Evolutionary conservation across 2,113 vertebrate species (phyloP).

Genomic region (Tylochromis polylepis): DNA sequence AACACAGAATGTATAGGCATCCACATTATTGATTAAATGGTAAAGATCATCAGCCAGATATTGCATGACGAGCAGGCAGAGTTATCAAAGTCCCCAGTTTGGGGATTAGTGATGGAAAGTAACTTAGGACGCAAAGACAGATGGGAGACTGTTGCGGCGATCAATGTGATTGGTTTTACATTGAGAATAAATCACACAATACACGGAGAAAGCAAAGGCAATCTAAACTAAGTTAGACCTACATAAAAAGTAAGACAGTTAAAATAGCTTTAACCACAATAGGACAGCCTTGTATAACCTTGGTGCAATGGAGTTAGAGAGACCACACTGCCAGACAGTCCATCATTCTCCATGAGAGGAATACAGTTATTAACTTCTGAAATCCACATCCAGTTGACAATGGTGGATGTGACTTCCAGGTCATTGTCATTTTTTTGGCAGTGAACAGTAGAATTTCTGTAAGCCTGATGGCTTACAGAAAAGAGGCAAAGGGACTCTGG

Average conservation of each 20-base stretch:
- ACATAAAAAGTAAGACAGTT: background rate
- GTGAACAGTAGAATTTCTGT: background rate
- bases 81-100: background rate
- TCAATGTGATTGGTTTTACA: background rate
- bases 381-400: background rate
- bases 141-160: background rate
- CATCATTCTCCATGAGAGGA: background rate
- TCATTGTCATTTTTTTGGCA: background rate
- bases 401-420: background rate
- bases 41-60: background rate
- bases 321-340: background rate
- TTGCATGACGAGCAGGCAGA: background rate
- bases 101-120: background rate
- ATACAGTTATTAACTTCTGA: background rate
- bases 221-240: background rate
- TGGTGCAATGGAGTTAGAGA: background rate
- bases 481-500: background rate
- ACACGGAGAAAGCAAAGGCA: background rate
- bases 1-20: background rate
- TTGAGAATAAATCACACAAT: background rate
- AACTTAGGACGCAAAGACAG: background rate
- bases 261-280: background rate
- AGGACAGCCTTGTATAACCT: background rate
- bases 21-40: background rate
- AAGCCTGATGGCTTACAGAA: background rate